These are phyloP conservation scores for Galagoides demidoff DNA, from an alignment of 2,797 vertebrate species.

Conservation along the genomic window DNA sequence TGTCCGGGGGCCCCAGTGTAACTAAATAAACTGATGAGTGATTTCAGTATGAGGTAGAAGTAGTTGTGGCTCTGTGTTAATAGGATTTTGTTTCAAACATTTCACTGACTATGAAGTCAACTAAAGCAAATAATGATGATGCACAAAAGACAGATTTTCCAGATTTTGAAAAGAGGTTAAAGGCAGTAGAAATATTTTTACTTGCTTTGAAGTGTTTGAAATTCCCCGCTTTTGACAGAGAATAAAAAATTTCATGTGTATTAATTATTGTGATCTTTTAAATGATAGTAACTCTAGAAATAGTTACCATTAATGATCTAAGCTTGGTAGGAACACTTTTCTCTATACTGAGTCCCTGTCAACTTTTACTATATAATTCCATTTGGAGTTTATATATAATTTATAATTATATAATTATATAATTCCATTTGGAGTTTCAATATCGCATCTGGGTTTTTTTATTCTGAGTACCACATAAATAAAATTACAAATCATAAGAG, in stretches of 20 bases:
- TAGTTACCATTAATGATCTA: not conserved
- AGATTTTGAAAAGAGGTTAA: not conserved
- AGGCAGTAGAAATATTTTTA: not conserved
- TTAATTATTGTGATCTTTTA: not conserved
- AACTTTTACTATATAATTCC: constrained; percentile 37
- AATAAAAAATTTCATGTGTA: not conserved
- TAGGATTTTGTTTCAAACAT: not conserved
- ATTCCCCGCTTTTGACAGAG: not conserved
- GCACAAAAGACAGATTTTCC: not conserved
- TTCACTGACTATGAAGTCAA: not conserved
- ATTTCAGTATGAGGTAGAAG: not conserved
- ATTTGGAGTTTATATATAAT: not conserved
- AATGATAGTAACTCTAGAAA: not conserved
- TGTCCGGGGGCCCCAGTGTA: not conserved
- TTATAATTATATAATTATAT: constrained; percentile 16
- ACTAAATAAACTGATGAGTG: not conserved
- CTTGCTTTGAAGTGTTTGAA: not conserved
- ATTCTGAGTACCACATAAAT: not conserved
- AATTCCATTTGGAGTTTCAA: not conserved
- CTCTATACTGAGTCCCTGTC: not conserved
- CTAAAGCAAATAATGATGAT: not conserved
- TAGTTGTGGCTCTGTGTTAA: not conserved
- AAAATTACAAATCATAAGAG: constrained; percentile 20
- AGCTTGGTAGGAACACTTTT: not conserved
- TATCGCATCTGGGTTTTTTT: not conserved